Evolutionary conservation across 2,888 invertebrate species (phyloP).

Genomic region (Mylabris sibirica): DNA sequence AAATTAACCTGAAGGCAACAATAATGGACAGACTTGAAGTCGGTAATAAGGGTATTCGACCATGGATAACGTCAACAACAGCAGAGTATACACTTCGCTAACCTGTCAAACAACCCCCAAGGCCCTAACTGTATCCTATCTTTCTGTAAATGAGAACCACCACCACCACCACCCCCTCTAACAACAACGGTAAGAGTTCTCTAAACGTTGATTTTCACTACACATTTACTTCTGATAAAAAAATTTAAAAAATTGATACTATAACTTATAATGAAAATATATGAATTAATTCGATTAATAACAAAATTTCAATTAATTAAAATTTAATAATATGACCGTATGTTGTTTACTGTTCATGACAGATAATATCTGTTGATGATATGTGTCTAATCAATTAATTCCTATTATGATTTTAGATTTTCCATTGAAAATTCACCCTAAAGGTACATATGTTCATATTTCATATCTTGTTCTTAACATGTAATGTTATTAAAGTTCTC

Average conservation of each 20-base stretch:
- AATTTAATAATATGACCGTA: slow-evolving; percentile 17
- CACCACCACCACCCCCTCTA: slow-evolving; percentile 13
- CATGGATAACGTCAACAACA: slow-evolving; percentile 35
- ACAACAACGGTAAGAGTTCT: slow-evolving; percentile 14
- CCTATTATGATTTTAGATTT: slow-evolving; percentile 9
- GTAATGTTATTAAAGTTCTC: slow-evolving; percentile 5
- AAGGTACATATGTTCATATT: slow-evolving; percentile 7
- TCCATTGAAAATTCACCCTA: not conserved
- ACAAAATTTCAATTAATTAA: not conserved
- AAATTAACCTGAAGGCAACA: slow-evolving; percentile 32
- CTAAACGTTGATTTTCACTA: not conserved
- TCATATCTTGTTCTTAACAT: slow-evolving; percentile 11
- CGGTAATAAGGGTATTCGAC: slow-evolving; percentile 35
- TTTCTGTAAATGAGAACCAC: slow-evolving; percentile 4
- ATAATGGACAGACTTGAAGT: slow-evolving; percentile 28
- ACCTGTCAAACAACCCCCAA: slow-evolving; percentile 35
- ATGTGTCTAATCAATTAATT: slow-evolving; percentile 21
- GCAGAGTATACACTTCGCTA: slow-evolving; percentile 25
- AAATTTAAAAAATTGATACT: not conserved
- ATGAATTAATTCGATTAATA: no score
- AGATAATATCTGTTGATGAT: slow-evolving; percentile 18
- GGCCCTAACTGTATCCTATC: slow-evolving; percentile 23
- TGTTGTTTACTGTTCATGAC: slow-evolving; percentile 1
- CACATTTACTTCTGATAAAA: no score
- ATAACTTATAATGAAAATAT: no score